Percentiles rank a stretch among this genome's conserved stretches.
phyloP scores from a whole-genome alignment of 2,113 vertebrate genomes.

The Siniperca knerii region DNA sequence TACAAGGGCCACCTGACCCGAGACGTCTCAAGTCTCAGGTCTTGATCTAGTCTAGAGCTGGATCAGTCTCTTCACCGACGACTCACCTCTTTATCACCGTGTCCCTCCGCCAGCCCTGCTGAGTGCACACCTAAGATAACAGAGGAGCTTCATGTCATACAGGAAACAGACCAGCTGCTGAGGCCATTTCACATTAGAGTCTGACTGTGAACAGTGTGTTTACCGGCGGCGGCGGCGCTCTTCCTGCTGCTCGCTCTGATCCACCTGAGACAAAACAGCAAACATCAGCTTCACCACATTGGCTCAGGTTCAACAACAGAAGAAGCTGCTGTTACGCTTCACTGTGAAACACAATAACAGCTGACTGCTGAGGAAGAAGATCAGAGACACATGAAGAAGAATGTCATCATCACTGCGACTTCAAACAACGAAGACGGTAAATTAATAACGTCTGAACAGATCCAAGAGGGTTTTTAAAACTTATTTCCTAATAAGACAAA shows the following conservation, averaged over 20 bases:
- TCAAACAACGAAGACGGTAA: too few relatives aligned
- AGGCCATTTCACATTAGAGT: too few relatives aligned
- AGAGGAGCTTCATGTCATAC: neutral
- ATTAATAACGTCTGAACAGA: too few relatives aligned
- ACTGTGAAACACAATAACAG: too few relatives aligned
- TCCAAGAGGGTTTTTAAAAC: too few relatives aligned
- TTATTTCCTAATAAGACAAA: too few relatives aligned
- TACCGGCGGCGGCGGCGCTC: conserved; percentile 54
- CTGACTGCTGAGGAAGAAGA: too few relatives aligned
- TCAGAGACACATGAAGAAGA: too few relatives aligned
- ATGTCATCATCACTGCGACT: too few relatives aligned
- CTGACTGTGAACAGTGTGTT: neutral
- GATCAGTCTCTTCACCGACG: neutral
- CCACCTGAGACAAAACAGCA: conserved; percentile 43
- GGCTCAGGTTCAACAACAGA: too few relatives aligned
- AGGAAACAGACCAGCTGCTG: neutral
- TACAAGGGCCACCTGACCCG: neutral
- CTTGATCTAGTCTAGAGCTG: too few relatives aligned
- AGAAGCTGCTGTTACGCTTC: too few relatives aligned
- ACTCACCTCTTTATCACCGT: conserved; percentile 75
- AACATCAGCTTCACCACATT: neutral
- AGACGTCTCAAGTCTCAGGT: neutral
- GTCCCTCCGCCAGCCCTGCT: conserved; percentile 59
- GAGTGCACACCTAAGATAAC: conserved; percentile 73
- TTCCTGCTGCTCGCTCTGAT: neutral